Evolutionary conservation across 2,113 vertebrate genomes (phyloP), one percentile per base, ranked within the genome.

Genomic region (Rhegmatorhina hoffmannsi): DNA sequence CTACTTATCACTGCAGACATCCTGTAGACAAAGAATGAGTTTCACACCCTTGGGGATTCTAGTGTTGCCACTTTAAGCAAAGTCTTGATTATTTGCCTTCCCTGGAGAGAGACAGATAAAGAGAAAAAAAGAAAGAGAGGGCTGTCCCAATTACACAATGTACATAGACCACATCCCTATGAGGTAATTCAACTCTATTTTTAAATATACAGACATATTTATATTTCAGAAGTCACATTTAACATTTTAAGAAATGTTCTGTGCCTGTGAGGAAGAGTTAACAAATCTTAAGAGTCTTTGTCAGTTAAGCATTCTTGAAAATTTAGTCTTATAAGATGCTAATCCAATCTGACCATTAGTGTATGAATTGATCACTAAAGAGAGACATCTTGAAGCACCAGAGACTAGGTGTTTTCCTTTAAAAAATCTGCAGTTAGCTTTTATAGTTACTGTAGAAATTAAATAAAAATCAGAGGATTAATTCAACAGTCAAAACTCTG

Each of bases 181-280:
- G 96, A 97, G 93, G 92, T 90, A 96, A 96, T 92, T 84, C 72
- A 87, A 88, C 33, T 77, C 94, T 96, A 88, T 96, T 97, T 97
- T 96, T 94, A 94, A 91, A 90, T 81, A 78, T 36, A 87, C 1
- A 36, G 90, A 92, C 66, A 90, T 96, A 96, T 87, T 94, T 93
- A 66, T 95, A 95, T 90, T 94, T 89, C 88, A 95, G 83, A 84
- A 83, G 69, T 84, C 84, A 90, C 73, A 82, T 73, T 50, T 90
- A 55, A 62, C 82, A 72, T 93, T 89, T 95, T 68, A n/a, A 64
- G 24, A 79, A 78, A 11, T 18, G 36, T 69, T 90, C 56, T 50
- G 44, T 66, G 73, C 47, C 73, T 66, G 36, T 52, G 47, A 94
- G 62, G 44, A 93, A 68, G 26, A 44, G 17, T 46, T 59, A 91